Evolutionary conservation across 1,140 invertebrate genomes (phyloP), one percentile per base, ranked within the genome.

Genomic region (Gonatopus flavifemur): DNA sequence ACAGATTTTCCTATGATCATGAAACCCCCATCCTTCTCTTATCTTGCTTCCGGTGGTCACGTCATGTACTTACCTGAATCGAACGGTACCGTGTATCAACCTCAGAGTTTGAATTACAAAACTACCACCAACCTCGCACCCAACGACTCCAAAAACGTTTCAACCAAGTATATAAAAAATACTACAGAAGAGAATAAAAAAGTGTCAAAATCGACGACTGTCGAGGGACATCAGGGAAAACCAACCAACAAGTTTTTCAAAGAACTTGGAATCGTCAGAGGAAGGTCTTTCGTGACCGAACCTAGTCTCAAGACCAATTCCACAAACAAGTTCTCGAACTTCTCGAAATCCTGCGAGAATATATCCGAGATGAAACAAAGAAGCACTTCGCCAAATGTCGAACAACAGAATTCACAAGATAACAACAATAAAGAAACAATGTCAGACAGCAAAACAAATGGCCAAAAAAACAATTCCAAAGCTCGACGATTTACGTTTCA

Each of bases 1-100:
- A 56, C 57, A 4, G 67, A 69, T 7, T 72, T 70, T 41, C 67
- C 69, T 5, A 62, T 69, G 4, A 58, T 71, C 15, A 68, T 76
- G 62, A 78, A 78, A 55, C 69, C 78, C 18, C 80, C 79, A 3
- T 80, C 77, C 8, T 80, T 77, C 45, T 77, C 76, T 4, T 79
- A 80, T 32, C 55, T 80, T 10, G 68, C 72, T 49, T 67, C 82
- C 40, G 83, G 84, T 3, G 84, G 86, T 1, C 85, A 88, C 64
- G 82, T 90, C 6, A 90, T 92, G 86, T 92, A 92, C 70, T 78
- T 92, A 22, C 89, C 89, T 0, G 84, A 86, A 38, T 83, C 84
- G 40, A 80, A 81, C 54, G 64, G 45, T 9, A 55, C 58, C 22
- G 55, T 55, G 3, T 52, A 62, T 9, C 52, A 58, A 37, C 42